These are phyloP conservation scores for Eristalis pertinax DNA, from an alignment of 2,888 invertebrate species.

Conservation along the genomic window DNA sequence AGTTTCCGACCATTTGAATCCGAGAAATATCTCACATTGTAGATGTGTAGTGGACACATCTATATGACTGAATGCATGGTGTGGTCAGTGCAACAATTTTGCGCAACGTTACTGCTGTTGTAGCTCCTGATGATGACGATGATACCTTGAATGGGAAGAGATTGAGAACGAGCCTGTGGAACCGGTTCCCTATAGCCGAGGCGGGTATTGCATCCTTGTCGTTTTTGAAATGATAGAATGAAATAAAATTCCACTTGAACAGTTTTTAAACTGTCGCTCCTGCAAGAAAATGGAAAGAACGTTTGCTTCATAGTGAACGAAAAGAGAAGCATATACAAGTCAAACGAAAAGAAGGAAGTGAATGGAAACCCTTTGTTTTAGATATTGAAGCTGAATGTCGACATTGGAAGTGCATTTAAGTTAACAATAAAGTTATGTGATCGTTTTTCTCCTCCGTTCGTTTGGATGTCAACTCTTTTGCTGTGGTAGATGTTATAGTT, in stretches of 20 bases:
- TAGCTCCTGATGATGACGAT: slow-evolving; percentile 11
- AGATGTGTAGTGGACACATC: not conserved
- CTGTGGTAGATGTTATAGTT: not conserved
- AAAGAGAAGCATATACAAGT: not conserved
- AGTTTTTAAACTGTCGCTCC: slow-evolving; percentile 26
- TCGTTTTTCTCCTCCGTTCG: not conserved
- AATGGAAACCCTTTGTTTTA: slow-evolving; percentile 11
- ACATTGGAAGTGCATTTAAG: slow-evolving; percentile 5
- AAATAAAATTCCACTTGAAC: slow-evolving; percentile 32
- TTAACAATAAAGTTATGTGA: slow-evolving; percentile 17
- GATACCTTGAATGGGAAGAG: slow-evolving; percentile 11
- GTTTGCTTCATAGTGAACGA: not conserved
- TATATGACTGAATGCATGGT: not conserved
- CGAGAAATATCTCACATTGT: slow-evolving; percentile 23
- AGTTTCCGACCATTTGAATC: slow-evolving; percentile 22
- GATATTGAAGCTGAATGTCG: slow-evolving; percentile 7
- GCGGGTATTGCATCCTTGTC: slow-evolving; percentile 3
- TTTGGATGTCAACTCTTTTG: not conserved
- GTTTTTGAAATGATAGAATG: slow-evolving; percentile 14
- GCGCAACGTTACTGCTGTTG: slow-evolving; percentile 18
- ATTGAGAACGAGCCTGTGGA: not conserved
- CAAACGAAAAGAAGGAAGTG: slow-evolving; percentile 3
- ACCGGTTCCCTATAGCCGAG: not conserved
- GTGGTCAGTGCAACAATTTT: slow-evolving; percentile 27
- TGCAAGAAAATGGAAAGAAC: slow-evolving; percentile 7